Evolutionary conservation across 2,113 vertebrate genomes (phyloP).

Genomic region (Erythrocercus mccallii): DNA sequence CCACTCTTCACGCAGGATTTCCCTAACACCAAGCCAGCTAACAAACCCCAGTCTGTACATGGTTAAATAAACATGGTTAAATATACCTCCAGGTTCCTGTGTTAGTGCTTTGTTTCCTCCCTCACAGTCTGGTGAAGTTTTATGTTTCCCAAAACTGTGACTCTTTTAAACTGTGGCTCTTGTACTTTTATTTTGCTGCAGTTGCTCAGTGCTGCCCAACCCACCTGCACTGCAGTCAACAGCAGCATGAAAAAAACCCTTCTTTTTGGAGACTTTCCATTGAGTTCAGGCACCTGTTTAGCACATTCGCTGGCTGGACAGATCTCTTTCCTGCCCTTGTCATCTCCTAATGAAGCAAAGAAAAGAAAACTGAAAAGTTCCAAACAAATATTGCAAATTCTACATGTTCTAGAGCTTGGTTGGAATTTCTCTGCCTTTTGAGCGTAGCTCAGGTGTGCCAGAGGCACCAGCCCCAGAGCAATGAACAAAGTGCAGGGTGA

Average conservation of each 20-base stretch:
- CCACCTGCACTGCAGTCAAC: constrained; percentile 28
- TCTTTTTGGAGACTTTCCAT: not conserved
- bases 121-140: not conserved
- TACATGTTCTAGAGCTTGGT: not conserved
- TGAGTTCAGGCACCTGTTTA: not conserved
- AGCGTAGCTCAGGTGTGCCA: not conserved
- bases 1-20: not conserved
- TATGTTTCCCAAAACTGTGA: not conserved
- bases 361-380: not conserved
- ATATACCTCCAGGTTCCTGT: not conserved
- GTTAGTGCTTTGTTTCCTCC: not conserved
- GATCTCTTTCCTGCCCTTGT: not conserved
- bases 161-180: not conserved
- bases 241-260: not conserved
- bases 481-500: not conserved
- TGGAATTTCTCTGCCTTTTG: not conserved
- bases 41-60: not conserved
- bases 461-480: not conserved
- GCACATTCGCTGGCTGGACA: not conserved
- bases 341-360: not conserved
- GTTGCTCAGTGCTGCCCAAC: not conserved
- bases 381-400: not conserved
- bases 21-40: not conserved
- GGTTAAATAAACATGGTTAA: not conserved
- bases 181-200: not conserved